Evolutionary conservation across 2,888 invertebrate species (phyloP), one percentile per base, ranked within the genome.

Genomic region (Amphimallon solstitiale): DNA sequence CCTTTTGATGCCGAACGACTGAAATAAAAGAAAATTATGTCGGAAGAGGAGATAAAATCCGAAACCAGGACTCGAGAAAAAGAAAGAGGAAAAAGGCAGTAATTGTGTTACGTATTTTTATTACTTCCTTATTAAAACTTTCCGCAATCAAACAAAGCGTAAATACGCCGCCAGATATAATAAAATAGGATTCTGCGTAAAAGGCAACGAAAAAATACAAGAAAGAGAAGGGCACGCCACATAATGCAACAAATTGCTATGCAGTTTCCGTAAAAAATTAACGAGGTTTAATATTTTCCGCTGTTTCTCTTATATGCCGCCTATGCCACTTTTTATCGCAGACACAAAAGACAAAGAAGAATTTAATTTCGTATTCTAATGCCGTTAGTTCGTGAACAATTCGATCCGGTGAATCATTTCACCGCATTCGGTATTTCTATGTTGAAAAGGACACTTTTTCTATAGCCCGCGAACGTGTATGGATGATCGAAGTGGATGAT

Each of bases 251-350:
- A 60, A 66, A 66, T 61, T 66, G 61, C 61, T 66, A 66, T 66
- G 60, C 66, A 66, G 66, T 66, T 66, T 52, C 66, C 61, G 66
- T 66, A 66, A 66, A 66, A 66, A 61, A 61, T 66, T 66, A 66
- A 66, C 61, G 66, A 66, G 66, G 14, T 63, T 63, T 63, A 63
- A 63, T 63, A 49, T 49, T 63, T 67, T 67, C 45, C 29, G 34
- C 34, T 38, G 23, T n/a, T 38, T 40, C 54, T 65, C 46, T 43
- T 40, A 14, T 49, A 43, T 61, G 49, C 35, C 65, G 64, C 54
- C 64, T 40, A 38, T 54, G 34, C 52, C 43, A 29, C 21, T 14
- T 19, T 38, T 6, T 17, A 10, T 19, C 10, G 2, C 9, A 4
- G 19, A 17, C 10, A 17, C 45, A 45, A 40, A 12, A 40, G 43